Conservation (phyloP, 2,888 invertebrate genomes). For the Pseudococcus jackbeardsleyi region DNA sequence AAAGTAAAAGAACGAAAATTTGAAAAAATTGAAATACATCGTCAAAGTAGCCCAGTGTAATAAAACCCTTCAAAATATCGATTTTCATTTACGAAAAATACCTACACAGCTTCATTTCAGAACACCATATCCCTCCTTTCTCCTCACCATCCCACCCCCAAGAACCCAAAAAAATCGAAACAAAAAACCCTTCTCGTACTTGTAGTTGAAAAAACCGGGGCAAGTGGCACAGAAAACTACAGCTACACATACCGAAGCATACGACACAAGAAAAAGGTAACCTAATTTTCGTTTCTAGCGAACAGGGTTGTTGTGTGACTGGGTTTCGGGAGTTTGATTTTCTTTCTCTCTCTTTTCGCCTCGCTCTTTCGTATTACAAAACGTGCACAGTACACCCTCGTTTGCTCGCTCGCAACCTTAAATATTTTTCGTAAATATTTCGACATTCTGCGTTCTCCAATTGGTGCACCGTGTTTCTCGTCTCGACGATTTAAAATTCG, state of each 20-base stretch:
- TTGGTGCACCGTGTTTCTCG: neutral
- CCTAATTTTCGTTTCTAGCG: constrained; percentile 49
- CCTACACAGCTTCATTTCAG: too few relatives aligned
- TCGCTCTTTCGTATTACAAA: neutral
- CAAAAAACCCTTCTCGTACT: neutral
- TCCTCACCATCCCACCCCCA: too few relatives aligned
- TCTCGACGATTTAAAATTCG: neutral
- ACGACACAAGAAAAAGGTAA: constrained; percentile 34
- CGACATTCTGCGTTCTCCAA: neutral
- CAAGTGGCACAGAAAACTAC: neutral
- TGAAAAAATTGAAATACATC: too few relatives aligned
- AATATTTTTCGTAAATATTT: neutral
- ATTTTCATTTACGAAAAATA: too few relatives aligned
- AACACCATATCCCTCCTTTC: too few relatives aligned
- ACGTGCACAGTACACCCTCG: neutral
- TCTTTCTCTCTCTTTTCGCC: neutral
- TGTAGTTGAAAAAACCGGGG: neutral
- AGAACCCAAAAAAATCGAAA: neutral
- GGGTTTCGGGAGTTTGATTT: constrained; percentile 33
- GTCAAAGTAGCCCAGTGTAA: too few relatives aligned
- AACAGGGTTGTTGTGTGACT: constrained; percentile 52
- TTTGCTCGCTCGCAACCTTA: neutral
- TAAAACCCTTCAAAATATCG: too few relatives aligned
- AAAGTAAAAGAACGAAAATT: too few relatives aligned
- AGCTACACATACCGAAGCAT: constrained; percentile 14